Evolutionary conservation across 2,888 invertebrate species (phyloP), one percentile per base, ranked within the genome.

Genomic region (Ophion obscuratus): DNA sequence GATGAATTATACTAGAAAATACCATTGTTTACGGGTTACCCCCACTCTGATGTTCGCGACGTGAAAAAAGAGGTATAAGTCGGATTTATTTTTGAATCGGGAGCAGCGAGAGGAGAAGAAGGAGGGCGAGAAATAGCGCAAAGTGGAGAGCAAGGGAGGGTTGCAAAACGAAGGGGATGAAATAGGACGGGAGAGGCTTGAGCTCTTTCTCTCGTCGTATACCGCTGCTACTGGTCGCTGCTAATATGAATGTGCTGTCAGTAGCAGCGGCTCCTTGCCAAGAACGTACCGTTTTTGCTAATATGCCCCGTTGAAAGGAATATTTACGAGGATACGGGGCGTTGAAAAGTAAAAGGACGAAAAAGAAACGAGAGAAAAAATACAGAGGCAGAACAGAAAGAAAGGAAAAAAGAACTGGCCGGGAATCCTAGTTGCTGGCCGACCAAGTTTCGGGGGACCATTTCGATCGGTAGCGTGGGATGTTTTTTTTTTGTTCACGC

Each of bases 201-300:
- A 76, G 76, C 44, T 80, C 57, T 64, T 31, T 64, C 70, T 84
- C 24, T 59, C 36, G 14, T 81, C 74, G 85, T 68, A 67, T 81
- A 73, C 80, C 31, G 73, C 67, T 44, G 81, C 73, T 77, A 77
- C 59, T 77, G 84, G 84, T 77, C 70, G 77, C 81, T 85, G 89
- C 88, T 91, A 90, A 93, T 92, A 93, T 93, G 91, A 93, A 93
- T 93, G 93, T 92, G 90, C 93, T 93, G 93, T 93, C 93, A 92
- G 91, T 91, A 92, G 88, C 93, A 93, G 92, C 93, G 91, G 93
- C 92, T 93, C 91, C 93, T 93, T 92, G 93, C 93, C 93, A 92
- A 92, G 93, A 92, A 91, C 91, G 91, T 90, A 89, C 89, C 85
- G 88, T 79, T 92, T 87, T 88, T 90, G 92, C 91, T 93, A 93